Conservation (phyloP, 2,888 invertebrate genomes). For the Himalopsyche japonica region DNA sequence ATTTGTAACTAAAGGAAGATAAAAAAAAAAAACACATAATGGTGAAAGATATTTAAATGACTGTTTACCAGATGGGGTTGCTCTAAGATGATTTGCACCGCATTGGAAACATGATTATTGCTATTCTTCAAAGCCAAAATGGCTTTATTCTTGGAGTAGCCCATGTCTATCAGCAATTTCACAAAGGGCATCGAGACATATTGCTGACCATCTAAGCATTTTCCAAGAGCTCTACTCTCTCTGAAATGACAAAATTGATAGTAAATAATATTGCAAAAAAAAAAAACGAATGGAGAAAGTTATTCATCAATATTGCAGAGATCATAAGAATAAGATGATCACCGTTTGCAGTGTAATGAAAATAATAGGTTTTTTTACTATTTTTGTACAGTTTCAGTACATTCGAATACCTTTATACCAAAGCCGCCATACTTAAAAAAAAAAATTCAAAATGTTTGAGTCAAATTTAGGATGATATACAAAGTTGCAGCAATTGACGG, state of each 20-base stretch:
- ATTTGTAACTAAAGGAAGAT: not conserved
- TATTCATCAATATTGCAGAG: not conserved
- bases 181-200: constrained; percentile 58
- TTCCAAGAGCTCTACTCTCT: constrained; percentile 59
- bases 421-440: too few species aligned
- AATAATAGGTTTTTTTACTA: too few species aligned
- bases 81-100: constrained; percentile 67
- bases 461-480: too few species aligned
- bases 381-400: too few species aligned
- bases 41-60: not conserved
- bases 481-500: too few species aligned
- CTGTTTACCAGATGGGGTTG: constrained; percentile 57
- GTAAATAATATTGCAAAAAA: not conserved
- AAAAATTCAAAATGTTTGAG: too few species aligned
- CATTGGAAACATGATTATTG: constrained; percentile 71
- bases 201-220: constrained; percentile 62
- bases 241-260: constrained; percentile 45
- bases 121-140: constrained; percentile 65
- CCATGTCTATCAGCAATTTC: constrained; percentile 67
- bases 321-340: too few species aligned
- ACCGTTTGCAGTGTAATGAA: too few species aligned
- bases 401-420: too few species aligned
- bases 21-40: not conserved
- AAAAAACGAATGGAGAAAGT: not conserved
- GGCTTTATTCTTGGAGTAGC: constrained; percentile 64